A percentile compares a stretch with the other conserved stretches of the same genome.
phyloP scores from a whole-genome alignment of 2,797 vertebrate genomes.

The Tragopan temminckii region DNA sequence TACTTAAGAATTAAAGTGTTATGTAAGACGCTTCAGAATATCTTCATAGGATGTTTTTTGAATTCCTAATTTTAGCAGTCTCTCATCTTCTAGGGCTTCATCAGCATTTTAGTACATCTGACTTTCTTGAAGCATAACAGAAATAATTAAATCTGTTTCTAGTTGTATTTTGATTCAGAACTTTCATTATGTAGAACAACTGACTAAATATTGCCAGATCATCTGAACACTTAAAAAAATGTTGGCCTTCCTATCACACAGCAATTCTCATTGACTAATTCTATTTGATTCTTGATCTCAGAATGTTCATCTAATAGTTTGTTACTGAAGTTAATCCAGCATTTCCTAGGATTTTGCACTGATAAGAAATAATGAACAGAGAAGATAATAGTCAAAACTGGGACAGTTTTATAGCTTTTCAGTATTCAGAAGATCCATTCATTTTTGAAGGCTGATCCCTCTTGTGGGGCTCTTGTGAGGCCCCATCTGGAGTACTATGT shows the following conservation, averaged over 20 bases:
- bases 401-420: neutral
- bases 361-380: neutral
- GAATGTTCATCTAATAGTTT: neutral
- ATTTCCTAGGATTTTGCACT: neutral
- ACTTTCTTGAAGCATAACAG: slow-evolving; percentile 60
- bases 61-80: slow-evolving; percentile 57
- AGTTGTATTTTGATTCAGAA: slow-evolving; percentile 36
- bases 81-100: slow-evolving; percentile 40
- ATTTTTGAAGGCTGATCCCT: neutral
- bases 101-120: slow-evolving; percentile 44
- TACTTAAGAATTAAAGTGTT: slow-evolving; percentile 31
- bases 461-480: too few species aligned
- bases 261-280: neutral
- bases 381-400: neutral
- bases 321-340: neutral
- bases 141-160: slow-evolving; percentile 63
- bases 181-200: slow-evolving; percentile 1
- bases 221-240: slow-evolving; percentile 25
- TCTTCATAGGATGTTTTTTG: slow-evolving; percentile 1
- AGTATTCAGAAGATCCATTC: too few species aligned
- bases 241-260: neutral
- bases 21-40: slow-evolving; percentile 28
- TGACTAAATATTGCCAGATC: slow-evolving; percentile 44
- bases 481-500: too few species aligned
- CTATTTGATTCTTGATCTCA: neutral